Evolutionary conservation across 2,113 vertebrate species (phyloP), one percentile per base, ranked within the genome.

Genomic region (Xenus cinereus): DNA sequence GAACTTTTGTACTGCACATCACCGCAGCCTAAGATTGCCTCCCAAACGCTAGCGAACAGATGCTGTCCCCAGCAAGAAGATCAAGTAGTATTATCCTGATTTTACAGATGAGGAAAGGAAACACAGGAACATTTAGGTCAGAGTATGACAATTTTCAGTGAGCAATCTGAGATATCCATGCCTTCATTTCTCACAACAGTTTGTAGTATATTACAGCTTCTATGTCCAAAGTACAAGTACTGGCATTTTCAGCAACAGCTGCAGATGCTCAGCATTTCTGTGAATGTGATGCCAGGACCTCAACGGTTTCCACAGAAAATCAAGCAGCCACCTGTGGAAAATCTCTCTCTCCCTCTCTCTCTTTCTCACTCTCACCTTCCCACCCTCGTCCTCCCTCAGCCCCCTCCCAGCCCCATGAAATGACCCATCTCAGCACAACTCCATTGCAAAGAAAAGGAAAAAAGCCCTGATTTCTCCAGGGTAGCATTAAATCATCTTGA

Each of bases 81-180:
- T 0, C 50, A 21, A 89, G 39, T 41, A 48, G 30, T 56, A 48
- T 48, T 75, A 89, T 12, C 39, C 56, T 32, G 30, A 56, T 87
- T 89, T 87, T 78, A 89, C 60, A 89, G 69, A 90, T 51, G n/a
- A 80, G 24, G 22, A 90, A 80, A 88, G 32, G 32, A 89, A 91
- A 84, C 8, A 39, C 0, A 37, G 16, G 32, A 86, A 39, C 27
- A 43, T 39, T 71, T 84, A 62, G 19, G 67, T 82, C 43, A 56
- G 82, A 68, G 30, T 21, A 69, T 14, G 46, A 37, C 50, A 77
- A 45, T 63, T 84, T 91, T 35, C 27, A 33, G 33, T 32, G 43
- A 81, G 56, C 46, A 78, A 41, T 73, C 57, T 77, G 60, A 91
- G 64, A 91, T 64, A 92, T 9, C 24, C 35, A 45, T 37, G 35